A percentile compares a stretch with the other conserved stretches of the same genome.
These are phyloP conservation scores for Orestias chungarensis DNA, from an alignment of 2,797 vertebrate genomes.

Conservation along the genomic window DNA sequence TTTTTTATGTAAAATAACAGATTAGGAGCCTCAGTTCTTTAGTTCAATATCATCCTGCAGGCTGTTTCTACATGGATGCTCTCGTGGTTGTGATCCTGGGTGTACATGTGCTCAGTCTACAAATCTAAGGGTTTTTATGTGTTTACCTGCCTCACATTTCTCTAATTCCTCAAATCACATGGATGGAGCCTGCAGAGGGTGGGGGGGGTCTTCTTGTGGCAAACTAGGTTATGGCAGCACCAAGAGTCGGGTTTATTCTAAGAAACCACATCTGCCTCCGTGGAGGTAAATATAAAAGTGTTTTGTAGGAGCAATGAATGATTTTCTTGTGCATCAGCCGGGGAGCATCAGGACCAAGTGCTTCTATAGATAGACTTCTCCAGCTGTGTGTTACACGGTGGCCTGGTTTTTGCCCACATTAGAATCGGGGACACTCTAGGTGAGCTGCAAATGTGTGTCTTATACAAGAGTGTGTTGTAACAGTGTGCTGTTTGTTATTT, in stretches of 20 bases:
- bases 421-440: constrained; percentile 38
- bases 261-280: constrained; percentile 26
- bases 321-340: constrained; percentile 43
- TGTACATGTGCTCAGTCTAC: constrained; percentile 10
- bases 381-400: constrained; percentile 50
- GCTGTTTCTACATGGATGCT: neutral
- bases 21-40: neutral
- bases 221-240: constrained; percentile 27
- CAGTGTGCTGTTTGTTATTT: neutral
- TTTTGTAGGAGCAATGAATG: constrained; percentile 52
- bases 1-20: neutral
- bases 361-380: constrained; percentile 48
- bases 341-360: constrained; percentile 10
- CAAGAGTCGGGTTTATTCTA: constrained; percentile 28
- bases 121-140: neutral
- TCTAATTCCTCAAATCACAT: constrained; percentile 45
- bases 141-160: constrained; percentile 37
- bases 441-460: constrained; percentile 7
- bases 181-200: constrained; percentile 18
- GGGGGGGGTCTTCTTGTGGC: constrained; percentile 34
- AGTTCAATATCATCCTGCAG: neutral
- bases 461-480: neutral
- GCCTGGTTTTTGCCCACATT: constrained; percentile 50
- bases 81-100: constrained; percentile 1
- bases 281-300: constrained; percentile 40